A percentile compares a stretch with the other conserved stretches of the same genome.
phyloP scores from a whole-genome alignment of 1,140 invertebrate species.

The Episyrphus balteatus region DNA sequence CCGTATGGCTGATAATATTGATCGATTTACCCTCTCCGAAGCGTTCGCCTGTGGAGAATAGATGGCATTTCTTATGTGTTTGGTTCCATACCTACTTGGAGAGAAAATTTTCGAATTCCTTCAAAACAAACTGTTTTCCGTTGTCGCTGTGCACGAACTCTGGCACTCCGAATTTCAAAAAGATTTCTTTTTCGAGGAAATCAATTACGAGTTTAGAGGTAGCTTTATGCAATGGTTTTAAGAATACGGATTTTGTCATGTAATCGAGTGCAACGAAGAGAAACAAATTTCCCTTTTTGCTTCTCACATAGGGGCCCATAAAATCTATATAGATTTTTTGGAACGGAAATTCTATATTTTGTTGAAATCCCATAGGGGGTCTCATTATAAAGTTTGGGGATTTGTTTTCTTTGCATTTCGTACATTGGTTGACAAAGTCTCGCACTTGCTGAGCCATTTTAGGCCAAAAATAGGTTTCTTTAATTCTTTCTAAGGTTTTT shows the following conservation, averaged over 20 bases:
- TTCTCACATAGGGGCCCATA: background rate
- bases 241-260: background rate
- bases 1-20: background rate
- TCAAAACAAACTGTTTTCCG: background rate
- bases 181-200: background rate
- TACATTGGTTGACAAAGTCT: background rate
- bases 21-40: background rate
- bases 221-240: background rate
- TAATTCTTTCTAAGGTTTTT: background rate
- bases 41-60: background rate
- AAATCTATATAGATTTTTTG: conserved; percentile 1
- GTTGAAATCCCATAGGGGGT: background rate
- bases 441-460: background rate
- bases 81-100: background rate
- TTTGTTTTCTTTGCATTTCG: background rate
- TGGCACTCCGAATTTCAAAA: background rate
- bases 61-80: background rate
- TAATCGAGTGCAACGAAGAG: background rate
- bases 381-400: background rate
- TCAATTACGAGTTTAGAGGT: background rate
- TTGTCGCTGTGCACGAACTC: background rate
- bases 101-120: background rate
- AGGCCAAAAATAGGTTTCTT: background rate
- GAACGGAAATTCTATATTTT: background rate
- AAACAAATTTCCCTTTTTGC: background rate